Conservation (phyloP, 2,113 vertebrate species). For the Oncorhynchus tshawytscha region DNA sequence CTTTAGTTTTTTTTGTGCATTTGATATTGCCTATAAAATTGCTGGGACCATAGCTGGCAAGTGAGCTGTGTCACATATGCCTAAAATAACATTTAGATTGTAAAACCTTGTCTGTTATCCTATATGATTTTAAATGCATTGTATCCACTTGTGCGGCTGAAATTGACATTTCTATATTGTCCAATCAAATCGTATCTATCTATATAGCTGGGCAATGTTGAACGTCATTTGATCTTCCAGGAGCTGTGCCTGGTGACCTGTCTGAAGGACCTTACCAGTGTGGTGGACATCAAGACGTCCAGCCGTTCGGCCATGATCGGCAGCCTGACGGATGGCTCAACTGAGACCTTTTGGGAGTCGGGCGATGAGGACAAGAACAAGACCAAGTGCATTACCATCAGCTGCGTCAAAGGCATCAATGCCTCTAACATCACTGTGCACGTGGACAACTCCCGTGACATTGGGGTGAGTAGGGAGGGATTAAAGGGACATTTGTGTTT, state of each 20-base stretch:
- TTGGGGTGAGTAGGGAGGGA: conserved; percentile 81
- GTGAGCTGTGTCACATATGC: too few relatives aligned
- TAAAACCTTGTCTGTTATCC: too few relatives aligned
- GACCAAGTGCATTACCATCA: conserved; percentile 96
- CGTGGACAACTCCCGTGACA: conserved; percentile 97
- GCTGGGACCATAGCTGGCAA: too few relatives aligned
- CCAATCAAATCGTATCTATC: conserved; percentile 65
- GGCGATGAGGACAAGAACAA: conserved; percentile 99
- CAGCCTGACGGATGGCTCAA: conserved; percentile 96
- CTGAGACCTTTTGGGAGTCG: conserved; percentile 98
- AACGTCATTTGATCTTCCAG: conserved; percentile 39
- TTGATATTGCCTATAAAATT: too few relatives aligned
- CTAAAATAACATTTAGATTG: too few relatives aligned
- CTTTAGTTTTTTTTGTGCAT: too few relatives aligned
- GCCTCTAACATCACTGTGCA: conserved; percentile 91
- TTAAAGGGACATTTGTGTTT: neutral
- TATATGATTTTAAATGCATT: too few relatives aligned
- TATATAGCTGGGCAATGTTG: conserved; percentile 84
- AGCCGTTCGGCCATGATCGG: conserved; percentile 98
- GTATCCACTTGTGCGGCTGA: too few relatives aligned
- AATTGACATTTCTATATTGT: too few relatives aligned
- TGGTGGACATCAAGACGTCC: conserved; percentile 97
- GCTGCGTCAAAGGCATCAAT: conserved; percentile 95
- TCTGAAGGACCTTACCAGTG: conserved; percentile 93
- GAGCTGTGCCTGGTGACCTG: conserved; percentile 93